phyloP scores from a whole-genome alignment of 2,113 vertebrate genomes.

The Barbus barbus region DNA sequence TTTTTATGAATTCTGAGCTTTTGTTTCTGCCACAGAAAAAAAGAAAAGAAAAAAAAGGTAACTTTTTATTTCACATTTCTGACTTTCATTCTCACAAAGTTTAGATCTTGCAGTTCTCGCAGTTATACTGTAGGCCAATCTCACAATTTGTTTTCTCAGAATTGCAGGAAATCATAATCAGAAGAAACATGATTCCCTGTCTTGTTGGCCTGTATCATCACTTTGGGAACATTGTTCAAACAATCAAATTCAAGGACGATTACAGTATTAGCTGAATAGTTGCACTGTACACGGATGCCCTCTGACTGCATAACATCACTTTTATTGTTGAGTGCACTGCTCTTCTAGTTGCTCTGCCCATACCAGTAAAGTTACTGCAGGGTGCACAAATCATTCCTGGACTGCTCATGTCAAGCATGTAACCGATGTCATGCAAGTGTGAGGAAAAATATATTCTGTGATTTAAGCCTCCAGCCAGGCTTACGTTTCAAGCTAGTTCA shows the following conservation, averaged over 20 bases:
- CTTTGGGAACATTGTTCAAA: background rate
- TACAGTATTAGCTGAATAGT: background rate
- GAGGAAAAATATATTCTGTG: background rate
- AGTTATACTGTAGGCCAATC: too few relatives aligned
- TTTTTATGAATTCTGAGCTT: too few relatives aligned
- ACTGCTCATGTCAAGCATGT: constrained; percentile 7
- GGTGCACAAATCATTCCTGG: background rate
- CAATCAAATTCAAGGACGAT: background rate
- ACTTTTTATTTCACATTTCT: too few relatives aligned
- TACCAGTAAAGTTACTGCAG: background rate
- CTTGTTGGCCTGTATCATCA: background rate
- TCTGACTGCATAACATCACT: background rate
- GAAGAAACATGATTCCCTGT: background rate
- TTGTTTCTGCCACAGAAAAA: too few relatives aligned
- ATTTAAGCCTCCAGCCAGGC: constrained; percentile 23
- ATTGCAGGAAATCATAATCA: background rate
- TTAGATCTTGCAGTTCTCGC: too few relatives aligned
- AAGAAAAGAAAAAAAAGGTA: too few relatives aligned
- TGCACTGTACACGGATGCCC: background rate
- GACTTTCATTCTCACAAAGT: too few relatives aligned
- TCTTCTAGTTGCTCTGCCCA: background rate
- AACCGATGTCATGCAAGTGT: constrained; percentile 33
- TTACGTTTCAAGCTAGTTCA: background rate
- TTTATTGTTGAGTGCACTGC: background rate
- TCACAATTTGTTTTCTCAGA: too few relatives aligned